Evolutionary conservation across 1,140 invertebrate species (phyloP).

Genomic region (Cotesia glomerata): DNA sequence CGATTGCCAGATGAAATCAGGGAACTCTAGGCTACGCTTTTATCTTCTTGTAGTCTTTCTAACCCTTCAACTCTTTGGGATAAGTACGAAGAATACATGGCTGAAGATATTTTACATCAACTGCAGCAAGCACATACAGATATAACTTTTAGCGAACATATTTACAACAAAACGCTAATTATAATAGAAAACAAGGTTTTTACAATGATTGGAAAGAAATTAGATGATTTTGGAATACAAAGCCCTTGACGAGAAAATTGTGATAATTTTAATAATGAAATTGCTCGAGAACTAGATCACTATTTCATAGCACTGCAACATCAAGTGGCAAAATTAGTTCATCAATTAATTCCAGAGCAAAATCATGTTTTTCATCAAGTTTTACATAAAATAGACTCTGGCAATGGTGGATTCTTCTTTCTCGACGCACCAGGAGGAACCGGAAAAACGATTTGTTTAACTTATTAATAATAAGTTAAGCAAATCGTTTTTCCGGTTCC

Average conservation of each 20-base stretch:
- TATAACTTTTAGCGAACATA: constrained; percentile 37
- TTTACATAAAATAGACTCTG: constrained; percentile 48
- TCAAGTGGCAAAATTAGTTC: constrained; percentile 47
- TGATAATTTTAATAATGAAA: constrained; percentile 50
- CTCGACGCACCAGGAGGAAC: constrained; percentile 47
- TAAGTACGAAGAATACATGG: too few species aligned
- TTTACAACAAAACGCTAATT: constrained; percentile 55
- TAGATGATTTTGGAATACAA: constrained; percentile 48
- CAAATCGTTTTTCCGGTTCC: constrained; percentile 46
- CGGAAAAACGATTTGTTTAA: constrained; percentile 46
- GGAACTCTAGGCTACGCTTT: too few species aligned
- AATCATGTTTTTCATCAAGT: constrained; percentile 48
- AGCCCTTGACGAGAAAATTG: constrained; percentile 46
- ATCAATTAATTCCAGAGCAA: constrained; percentile 51
- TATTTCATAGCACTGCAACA: constrained; percentile 39
- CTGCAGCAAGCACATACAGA: neutral
- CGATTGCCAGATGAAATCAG: too few species aligned
- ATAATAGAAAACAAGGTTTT: constrained; percentile 49
- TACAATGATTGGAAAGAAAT: constrained; percentile 30
- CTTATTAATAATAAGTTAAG: too few species aligned
- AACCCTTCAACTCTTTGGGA: too few species aligned
- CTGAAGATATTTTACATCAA: neutral
- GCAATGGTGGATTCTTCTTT: constrained; percentile 51
- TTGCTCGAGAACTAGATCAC: constrained; percentile 51
- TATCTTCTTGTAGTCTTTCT: too few species aligned